Percentiles rank a stretch among this genome's conserved stretches.
These are phyloP conservation scores for Leucania comma DNA, from an alignment of 2,888 invertebrate species.

Conservation along the genomic window DNA sequence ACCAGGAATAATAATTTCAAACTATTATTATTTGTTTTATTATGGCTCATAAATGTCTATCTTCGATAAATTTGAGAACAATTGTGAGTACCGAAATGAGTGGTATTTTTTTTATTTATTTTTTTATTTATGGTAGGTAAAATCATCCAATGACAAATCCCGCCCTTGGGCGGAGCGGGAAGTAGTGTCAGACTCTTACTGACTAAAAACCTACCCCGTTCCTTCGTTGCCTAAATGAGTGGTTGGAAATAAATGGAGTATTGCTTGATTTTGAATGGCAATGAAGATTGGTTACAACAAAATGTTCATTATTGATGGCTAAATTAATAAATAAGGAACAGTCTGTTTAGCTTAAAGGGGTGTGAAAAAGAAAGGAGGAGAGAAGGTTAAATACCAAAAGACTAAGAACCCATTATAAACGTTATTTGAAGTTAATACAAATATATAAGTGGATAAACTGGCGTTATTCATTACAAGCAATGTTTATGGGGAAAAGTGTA, in stretches of 20 bases:
- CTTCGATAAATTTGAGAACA: conserved; percentile 3
- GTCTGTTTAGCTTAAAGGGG: neutral
- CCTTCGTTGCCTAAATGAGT: conserved; percentile 20
- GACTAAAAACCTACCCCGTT: too few species aligned
- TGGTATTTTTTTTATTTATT: too few species aligned
- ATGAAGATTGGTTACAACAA: neutral
- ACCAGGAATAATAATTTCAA: conserved; percentile 22
- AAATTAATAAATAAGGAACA: neutral
- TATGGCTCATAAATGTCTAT: conserved; percentile 4
- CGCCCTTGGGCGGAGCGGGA: too few species aligned
- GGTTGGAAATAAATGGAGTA: neutral
- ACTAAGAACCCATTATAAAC: neutral
- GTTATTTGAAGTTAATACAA: neutral
- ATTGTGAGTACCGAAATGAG: conserved; percentile 5
- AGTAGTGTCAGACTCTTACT: too few species aligned
- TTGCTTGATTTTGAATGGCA: neutral
- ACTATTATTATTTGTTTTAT: conserved; percentile 4
- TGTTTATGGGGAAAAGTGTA: neutral
- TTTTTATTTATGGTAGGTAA: too few species aligned
- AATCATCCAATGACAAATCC: too few species aligned
- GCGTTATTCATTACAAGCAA: neutral
- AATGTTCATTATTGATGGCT: neutral
- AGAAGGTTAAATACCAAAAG: neutral
- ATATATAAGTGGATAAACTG: neutral
- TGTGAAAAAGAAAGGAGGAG: neutral